Conservation (phyloP, 1,140 invertebrate genomes). For the Pseudomyrmex concolor region DNA sequence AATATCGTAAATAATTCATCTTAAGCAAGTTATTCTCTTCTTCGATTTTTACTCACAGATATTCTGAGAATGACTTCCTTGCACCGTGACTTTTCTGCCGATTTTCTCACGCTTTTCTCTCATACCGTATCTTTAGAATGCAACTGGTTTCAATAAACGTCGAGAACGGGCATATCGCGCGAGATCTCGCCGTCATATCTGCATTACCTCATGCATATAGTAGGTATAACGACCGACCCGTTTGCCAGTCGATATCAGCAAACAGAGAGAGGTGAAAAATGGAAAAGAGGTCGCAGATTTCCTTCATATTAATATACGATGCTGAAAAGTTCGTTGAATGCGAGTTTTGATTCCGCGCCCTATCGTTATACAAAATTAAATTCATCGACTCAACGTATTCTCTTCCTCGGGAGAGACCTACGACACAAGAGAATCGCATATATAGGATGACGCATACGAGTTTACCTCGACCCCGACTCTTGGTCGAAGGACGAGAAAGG, state of each 20-base stretch:
- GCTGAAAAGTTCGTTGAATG: not conserved
- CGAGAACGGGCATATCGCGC: not conserved
- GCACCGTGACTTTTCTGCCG: slow-evolving; percentile 59
- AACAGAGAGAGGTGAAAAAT: not conserved
- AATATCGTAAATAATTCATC: slow-evolving; percentile 33
- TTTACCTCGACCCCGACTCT: slow-evolving; percentile 49
- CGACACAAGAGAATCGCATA: not conserved
- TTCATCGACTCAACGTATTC: not conserved
- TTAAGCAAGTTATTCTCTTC: slow-evolving; percentile 37
- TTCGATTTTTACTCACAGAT: slow-evolving; percentile 41
- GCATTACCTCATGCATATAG: slow-evolving; percentile 22
- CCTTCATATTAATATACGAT: not conserved
- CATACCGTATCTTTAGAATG: slow-evolving; percentile 1
- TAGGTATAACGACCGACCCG: slow-evolving; percentile 8
- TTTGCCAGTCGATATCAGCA: slow-evolving; percentile 16
- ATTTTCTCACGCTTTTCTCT: slow-evolving; percentile 69
- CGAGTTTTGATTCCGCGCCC: not conserved
- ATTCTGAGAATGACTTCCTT: slow-evolving; percentile 43
- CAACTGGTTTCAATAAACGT: slow-evolving; percentile 33
- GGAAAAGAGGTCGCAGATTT: not conserved
- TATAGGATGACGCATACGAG: slow-evolving; percentile 11
- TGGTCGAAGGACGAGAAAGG: slow-evolving; percentile 20
- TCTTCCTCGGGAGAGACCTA: not conserved
- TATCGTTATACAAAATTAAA: not conserved
- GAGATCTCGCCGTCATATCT: slow-evolving; percentile 18